phyloP scores from a whole-genome alignment of 1,140 invertebrate species.

The Dolichoris vasculosae region DNA sequence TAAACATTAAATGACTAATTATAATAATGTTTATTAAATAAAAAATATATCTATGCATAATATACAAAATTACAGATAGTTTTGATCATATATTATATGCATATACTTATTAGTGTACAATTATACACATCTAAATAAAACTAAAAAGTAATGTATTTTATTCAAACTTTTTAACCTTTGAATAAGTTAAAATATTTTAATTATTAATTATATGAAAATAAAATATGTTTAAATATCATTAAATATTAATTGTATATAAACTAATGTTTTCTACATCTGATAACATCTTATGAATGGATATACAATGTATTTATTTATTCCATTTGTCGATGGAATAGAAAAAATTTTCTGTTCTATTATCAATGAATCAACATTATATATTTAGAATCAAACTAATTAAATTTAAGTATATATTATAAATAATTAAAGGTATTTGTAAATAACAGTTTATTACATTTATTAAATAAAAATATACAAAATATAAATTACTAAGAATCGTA shows the following conservation, averaged over 20 bases:
- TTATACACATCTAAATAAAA: neutral
- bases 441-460: neutral
- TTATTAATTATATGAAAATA: neutral
- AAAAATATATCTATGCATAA: neutral
- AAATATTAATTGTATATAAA: neutral
- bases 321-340: neutral
- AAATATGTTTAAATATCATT: neutral
- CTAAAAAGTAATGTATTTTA: neutral
- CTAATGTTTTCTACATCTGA: neutral
- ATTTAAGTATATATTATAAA: neutral
- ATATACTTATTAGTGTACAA: neutral
- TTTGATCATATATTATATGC: neutral
- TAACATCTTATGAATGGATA: neutral
- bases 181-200: neutral
- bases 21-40: too few relatives aligned
- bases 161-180: neutral
- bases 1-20: too few relatives aligned
- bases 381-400: neutral
- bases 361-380: neutral
- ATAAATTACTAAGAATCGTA: neutral
- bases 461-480: neutral
- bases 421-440: neutral
- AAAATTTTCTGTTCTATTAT: constrained; percentile 3
- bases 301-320: neutral
- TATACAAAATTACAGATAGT: neutral